Evolutionary conservation across 1,140 invertebrate genomes (phyloP).

Genomic region (Cherax destructor): DNA sequence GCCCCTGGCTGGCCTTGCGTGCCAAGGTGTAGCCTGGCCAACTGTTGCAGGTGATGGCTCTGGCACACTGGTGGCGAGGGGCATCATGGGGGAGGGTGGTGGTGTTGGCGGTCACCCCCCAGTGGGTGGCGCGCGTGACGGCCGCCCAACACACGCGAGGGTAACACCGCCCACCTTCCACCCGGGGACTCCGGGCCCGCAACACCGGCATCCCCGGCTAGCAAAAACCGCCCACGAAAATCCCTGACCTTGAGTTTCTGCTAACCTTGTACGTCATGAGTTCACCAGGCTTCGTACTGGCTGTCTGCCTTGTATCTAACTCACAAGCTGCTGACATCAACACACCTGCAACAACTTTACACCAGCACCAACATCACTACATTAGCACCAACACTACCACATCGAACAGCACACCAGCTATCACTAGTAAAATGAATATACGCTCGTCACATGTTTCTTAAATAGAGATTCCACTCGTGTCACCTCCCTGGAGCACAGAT

Average conservation of each 20-base stretch:
- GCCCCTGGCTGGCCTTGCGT: background rate
- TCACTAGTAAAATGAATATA: background rate
- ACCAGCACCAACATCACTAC: background rate
- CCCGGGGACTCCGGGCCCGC: conserved; percentile 19
- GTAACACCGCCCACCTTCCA: conserved; percentile 33
- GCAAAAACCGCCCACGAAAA: background rate
- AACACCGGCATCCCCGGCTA: conserved; percentile 34
- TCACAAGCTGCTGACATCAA: background rate
- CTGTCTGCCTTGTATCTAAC: background rate
- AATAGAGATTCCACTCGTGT: background rate
- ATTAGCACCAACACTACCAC: background rate
- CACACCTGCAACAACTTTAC: background rate
- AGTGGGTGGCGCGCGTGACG: conserved; percentile 17
- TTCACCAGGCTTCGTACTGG: background rate
- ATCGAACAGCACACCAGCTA: background rate
- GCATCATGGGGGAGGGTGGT: background rate
- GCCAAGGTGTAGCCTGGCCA: background rate
- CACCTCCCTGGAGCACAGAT: background rate
- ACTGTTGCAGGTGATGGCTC: background rate
- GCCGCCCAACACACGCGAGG: conserved; percentile 22
- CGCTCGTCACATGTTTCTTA: background rate
- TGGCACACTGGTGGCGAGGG: background rate
- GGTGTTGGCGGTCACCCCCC: background rate
- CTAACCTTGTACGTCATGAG: conserved; percentile 5
- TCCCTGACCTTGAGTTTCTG: conserved; percentile 35